Evolutionary conservation across 2,113 vertebrate species (phyloP).

Genomic region (Cygnus atratus): DNA sequence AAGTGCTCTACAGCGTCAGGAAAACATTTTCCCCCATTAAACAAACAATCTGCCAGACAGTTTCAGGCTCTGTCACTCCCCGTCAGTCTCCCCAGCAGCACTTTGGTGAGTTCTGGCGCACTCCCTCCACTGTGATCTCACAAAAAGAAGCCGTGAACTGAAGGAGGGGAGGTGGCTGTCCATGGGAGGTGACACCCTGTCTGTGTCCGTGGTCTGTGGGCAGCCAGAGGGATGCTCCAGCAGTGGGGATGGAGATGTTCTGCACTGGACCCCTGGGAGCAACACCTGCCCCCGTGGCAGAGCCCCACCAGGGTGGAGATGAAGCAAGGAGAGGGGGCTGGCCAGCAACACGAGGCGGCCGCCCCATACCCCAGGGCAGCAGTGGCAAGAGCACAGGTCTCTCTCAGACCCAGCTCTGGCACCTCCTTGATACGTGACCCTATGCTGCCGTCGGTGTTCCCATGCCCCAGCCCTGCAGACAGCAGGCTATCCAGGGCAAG

Average conservation of each 20-base stretch:
- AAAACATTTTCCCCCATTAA: conserved; percentile 63
- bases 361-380: neutral
- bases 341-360: neutral
- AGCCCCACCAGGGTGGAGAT: neutral
- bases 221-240: neutral
- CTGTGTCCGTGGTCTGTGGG: neutral
- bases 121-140: neutral
- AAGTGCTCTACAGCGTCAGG: conserved; percentile 40
- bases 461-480: neutral
- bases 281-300: neutral
- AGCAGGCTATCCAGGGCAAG: neutral
- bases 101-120: conserved; percentile 20
- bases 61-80: conserved; percentile 62
- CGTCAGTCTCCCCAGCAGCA: conserved; percentile 22
- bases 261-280: neutral
- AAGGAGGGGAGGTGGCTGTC: neutral
- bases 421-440: neutral
- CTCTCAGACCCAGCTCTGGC: neutral
- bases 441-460: neutral
- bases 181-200: neutral
- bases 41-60: conserved; percentile 57
- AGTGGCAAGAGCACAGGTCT: neutral
- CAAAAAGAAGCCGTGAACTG: neutral
- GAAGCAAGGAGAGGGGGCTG: neutral
- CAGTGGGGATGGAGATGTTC: neutral